Conservation (phyloP, 2,113 vertebrate genomes). For the Callorhinus ursinus region DNA sequence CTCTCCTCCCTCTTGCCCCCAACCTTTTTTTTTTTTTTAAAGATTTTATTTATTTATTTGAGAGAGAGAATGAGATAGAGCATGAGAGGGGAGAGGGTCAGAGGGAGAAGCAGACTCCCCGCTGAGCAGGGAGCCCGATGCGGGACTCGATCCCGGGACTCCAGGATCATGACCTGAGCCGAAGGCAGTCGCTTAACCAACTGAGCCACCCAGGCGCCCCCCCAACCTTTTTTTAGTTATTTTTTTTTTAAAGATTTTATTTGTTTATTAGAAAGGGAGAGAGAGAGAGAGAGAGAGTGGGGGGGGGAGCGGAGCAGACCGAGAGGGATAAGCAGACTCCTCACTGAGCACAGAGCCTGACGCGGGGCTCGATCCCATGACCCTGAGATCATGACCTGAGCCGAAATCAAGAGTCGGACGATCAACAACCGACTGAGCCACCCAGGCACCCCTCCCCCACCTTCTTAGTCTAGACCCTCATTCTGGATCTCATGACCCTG, state of each 20-base stretch:
- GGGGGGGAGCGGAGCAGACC: too few relatives aligned
- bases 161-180: neutral
- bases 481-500: neutral
- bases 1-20: neutral
- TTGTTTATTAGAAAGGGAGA: too few relatives aligned
- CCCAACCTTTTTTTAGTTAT: neutral
- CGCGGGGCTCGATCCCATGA: too few relatives aligned
- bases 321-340: too few relatives aligned
- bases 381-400: too few relatives aligned
- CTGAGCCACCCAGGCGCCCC: neutral
- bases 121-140: neutral
- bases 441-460: neutral
- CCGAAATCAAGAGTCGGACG: too few relatives aligned
- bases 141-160: neutral
- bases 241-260: neutral
- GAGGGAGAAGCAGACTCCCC: neutral
- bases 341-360: too few relatives aligned
- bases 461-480: neutral
- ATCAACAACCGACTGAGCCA: neutral
- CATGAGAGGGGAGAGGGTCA: too few relatives aligned
- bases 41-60: neutral
- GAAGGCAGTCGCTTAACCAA: rapidly evolving
- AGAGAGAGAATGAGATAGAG: neutral
- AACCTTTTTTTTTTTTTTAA: neutral
- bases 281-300: too few relatives aligned